Evolutionary conservation across 2,888 invertebrate species (phyloP).

Genomic region (Drosophila kanekoi): DNA sequence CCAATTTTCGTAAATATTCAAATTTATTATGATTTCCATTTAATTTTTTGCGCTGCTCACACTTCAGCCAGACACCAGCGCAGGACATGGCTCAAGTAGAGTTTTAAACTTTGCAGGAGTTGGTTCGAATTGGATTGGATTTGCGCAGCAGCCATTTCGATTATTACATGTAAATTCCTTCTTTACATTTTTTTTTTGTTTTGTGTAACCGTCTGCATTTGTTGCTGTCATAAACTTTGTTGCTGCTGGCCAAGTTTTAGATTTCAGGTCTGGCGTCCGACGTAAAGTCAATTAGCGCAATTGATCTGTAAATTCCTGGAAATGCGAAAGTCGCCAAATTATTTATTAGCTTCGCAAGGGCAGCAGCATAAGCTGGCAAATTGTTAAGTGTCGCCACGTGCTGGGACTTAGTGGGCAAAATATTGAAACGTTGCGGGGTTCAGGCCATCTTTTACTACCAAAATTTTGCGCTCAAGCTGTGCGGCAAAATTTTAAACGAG

Average conservation of each 20-base stretch:
- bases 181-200: background rate
- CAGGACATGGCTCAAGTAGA: slow-evolving; percentile 26
- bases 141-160: slow-evolving; percentile 53
- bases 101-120: slow-evolving; percentile 33
- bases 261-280: slow-evolving; percentile 13
- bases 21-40: slow-evolving; percentile 78
- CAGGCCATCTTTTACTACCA: background rate
- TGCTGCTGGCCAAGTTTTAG: slow-evolving; percentile 14
- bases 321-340: slow-evolving; percentile 60
- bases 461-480: slow-evolving; percentile 2
- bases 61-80: slow-evolving; percentile 38
- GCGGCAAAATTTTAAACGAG: background rate
- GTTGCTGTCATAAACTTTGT: slow-evolving; percentile 48
- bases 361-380: slow-evolving; percentile 25
- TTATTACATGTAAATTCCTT: slow-evolving; percentile 71
- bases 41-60: slow-evolving; percentile 63
- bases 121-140: slow-evolving; percentile 39
- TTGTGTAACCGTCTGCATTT: slow-evolving; percentile 27
- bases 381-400: slow-evolving; percentile 65
- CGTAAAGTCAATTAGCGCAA: slow-evolving; percentile 74
- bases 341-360: slow-evolving; percentile 42
- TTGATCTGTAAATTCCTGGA: slow-evolving; percentile 65
- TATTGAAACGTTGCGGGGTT: slow-evolving; percentile 27
- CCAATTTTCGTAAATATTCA: slow-evolving; percentile 76
- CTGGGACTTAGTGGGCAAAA: slow-evolving; percentile 45